Percentiles rank a stretch among this genome's conserved stretches.
phyloP scores from a whole-genome alignment of 30 jellyfish, hydroid and myxozoan species.

The Clytia hemisphaerica region DNA sequence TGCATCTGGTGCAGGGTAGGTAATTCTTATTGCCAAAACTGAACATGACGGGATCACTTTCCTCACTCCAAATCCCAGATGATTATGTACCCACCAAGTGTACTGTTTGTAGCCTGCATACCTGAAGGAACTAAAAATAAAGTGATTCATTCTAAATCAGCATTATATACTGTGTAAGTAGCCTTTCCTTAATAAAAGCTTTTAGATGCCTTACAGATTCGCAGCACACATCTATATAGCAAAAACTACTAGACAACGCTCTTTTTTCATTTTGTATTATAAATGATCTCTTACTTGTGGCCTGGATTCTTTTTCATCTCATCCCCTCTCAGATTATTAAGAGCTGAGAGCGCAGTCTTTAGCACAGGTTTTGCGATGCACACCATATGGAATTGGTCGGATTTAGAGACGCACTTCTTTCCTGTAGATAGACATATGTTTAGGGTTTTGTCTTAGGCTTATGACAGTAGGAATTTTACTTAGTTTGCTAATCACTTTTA shows the following conservation, averaged over 20 bases:
- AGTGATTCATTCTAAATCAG: neutral
- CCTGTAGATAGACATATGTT: too few species aligned
- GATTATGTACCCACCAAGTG: conserved; percentile 39
- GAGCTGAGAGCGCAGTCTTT: conserved; percentile 28
- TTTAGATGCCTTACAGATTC: too few species aligned
- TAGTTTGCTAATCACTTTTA: too few species aligned
- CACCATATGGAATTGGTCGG: conserved; percentile 11
- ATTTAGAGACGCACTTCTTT: conserved; percentile 9
- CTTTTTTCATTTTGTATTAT: too few species aligned
- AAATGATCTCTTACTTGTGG: too few species aligned
- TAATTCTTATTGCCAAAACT: conserved; percentile 22
- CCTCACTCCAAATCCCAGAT: conserved; percentile 17
- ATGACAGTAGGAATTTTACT: too few species aligned
- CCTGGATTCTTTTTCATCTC: neutral
- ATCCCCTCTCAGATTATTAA: conserved; percentile 26
- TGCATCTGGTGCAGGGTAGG: conserved; percentile 21
- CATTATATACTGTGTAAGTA: too few species aligned
- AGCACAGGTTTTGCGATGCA: conserved; percentile 17
- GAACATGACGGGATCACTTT: conserved; percentile 40
- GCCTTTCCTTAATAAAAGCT: too few species aligned
- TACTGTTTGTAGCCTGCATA: conserved; percentile 29
- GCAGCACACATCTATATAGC: too few species aligned
- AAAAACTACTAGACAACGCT: too few species aligned
- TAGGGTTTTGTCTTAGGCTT: too few species aligned
- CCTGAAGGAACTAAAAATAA: conserved; percentile 4